A percentile compares a stretch with the other conserved stretches of the same genome.
These are phyloP conservation scores for Polydrusus pterygomalis DNA, from an alignment of 2,888 invertebrate genomes.

Conservation along the genomic window DNA sequence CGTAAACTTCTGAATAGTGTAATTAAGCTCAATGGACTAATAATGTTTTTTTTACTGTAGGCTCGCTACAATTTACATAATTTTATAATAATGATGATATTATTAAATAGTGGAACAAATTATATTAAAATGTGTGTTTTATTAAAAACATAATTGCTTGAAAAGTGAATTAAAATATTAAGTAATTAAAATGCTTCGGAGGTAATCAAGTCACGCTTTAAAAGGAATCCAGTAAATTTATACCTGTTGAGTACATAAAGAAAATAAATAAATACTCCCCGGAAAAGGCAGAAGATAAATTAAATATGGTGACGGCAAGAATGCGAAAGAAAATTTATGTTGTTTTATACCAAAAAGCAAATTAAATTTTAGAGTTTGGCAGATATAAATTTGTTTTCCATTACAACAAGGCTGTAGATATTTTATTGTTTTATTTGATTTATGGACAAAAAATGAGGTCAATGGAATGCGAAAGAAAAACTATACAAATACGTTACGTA, in stretches of 20 bases:
- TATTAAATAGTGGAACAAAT: too few species aligned
- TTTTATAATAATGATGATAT: too few species aligned
- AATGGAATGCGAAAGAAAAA: neutral
- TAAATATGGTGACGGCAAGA: slow-evolving; percentile 21
- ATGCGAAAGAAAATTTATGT: slow-evolving; percentile 29
- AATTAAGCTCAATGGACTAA: too few species aligned
- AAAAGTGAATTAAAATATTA: slow-evolving; percentile 19
- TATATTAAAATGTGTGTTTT: neutral
- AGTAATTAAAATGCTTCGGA: slow-evolving; percentile 10
- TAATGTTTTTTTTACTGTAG: too few species aligned
- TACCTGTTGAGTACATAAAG: slow-evolving; percentile 24
- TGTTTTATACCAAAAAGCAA: slow-evolving; percentile 26
- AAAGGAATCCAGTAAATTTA: slow-evolving; percentile 22
- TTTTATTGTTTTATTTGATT: neutral
- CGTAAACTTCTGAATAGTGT: too few species aligned
- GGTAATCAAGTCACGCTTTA: slow-evolving; percentile 10
- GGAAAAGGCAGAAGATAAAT: slow-evolving; percentile 27
- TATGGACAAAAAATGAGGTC: neutral
- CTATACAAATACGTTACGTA: too few species aligned
- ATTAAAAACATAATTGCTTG: slow-evolving; percentile 1
- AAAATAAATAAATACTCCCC: slow-evolving; percentile 29
- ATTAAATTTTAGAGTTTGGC: slow-evolving; percentile 25
- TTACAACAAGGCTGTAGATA: neutral
- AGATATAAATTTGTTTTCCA: slow-evolving; percentile 28
- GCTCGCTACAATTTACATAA: too few species aligned